These are phyloP conservation scores for Portevinia maculata DNA, from an alignment of 2,888 invertebrate genomes.

Conservation along the genomic window DNA sequence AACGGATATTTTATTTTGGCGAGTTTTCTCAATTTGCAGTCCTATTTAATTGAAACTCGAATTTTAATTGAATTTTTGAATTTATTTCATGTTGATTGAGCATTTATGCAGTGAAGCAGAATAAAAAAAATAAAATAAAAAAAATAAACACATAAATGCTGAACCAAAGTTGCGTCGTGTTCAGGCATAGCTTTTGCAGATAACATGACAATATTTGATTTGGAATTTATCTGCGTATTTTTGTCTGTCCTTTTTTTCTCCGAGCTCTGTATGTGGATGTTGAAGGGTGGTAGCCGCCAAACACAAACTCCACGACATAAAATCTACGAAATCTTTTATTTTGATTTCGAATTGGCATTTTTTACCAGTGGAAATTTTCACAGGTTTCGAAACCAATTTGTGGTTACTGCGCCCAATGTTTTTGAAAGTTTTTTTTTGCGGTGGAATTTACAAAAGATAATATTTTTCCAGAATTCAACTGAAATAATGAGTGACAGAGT, in stretches of 20 bases:
- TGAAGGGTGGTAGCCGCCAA: slow-evolving; percentile 33
- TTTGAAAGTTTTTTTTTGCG: neutral
- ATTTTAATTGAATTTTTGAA: slow-evolving; percentile 75
- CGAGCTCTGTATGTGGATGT: neutral
- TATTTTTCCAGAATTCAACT: too few relatives aligned
- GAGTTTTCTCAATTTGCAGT: slow-evolving; percentile 70
- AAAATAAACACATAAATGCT: slow-evolving; percentile 26
- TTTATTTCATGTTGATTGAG: slow-evolving; percentile 75
- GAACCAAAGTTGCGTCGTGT: slow-evolving; percentile 47
- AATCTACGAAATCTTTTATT: slow-evolving; percentile 41
- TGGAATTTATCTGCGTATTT: slow-evolving; percentile 59
- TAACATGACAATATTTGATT: slow-evolving; percentile 74
- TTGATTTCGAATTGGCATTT: slow-evolving; percentile 34
- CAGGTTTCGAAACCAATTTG: slow-evolving; percentile 5
- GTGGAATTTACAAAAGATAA: too few relatives aligned
- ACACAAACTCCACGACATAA: neutral
- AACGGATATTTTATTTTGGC: neutral
- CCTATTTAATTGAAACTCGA: slow-evolving; percentile 73
- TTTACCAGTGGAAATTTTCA: slow-evolving; percentile 26
- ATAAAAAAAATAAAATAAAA: slow-evolving; percentile 9
- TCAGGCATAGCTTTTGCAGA: slow-evolving; percentile 68
- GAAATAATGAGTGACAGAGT: too few relatives aligned
- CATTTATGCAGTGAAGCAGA: slow-evolving; percentile 66
- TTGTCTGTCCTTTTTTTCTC: slow-evolving; percentile 9
- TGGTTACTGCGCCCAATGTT: slow-evolving; percentile 8